Base-by-base conservation (phyloP, 1,140 invertebrate genomes). In the Brachionus asplanchnoidis region DNA sequence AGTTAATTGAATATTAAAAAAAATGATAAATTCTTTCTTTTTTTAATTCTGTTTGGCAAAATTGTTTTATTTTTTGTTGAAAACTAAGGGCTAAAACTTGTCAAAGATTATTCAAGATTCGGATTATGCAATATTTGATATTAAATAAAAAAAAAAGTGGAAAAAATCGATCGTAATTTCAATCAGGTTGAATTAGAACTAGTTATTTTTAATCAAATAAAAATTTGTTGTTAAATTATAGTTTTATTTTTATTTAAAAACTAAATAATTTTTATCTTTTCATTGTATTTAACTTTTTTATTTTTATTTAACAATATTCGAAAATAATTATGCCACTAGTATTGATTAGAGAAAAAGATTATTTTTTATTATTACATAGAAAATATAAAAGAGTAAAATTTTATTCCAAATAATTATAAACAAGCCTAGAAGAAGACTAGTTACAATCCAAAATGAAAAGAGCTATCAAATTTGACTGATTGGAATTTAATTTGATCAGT, bases 391-490 rank as follows among this genome's bases (percentile, higher is more conserved):
- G 53, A 60, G 53, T 20, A 60, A 60, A 60, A 17, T 60, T 20
- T 60, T 60, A 60, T 60, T 60, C 53, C 53, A 60, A 9, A 20
- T 60, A 60, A 20, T 60, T 23, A 60, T 60, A 60, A 20, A 20
- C 11, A 20, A 60, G 53, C 53, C 53, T 60, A 23, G 53, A 60
- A 60, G 53, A 60, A 60, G n/a, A 60, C 53, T 23, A 60, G 53
- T 26, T 60, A 60, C 20, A 60, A 60, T 60, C 44, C 11, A 20
- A 60, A 60, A 60, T 20, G 20, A 60, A 23, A 60, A 60, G 9
- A 60, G 53, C 53, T 60, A 60, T 60, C 53, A 60, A 60, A 60
- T 60, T 60, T 60, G 53, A 60, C 53, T 60, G 53, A 60, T 60
- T 60, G 53, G 17, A 60, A 60, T 60, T 60, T 60, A 60, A 60